phyloP scores from a whole-genome alignment of 2,113 vertebrate species.

The crab-eating macaque (Macaca fascicularis) region T2T-MFA8v1.1 NC_088376.1:159337501-159338000 shows the following conservation, averaged over 20 bases:
- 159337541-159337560: background rate
- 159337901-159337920: background rate
- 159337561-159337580: background rate
- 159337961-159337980: background rate
- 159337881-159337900: background rate
- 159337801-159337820: background rate
- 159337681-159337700: background rate
- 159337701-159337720: background rate
- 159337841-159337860: background rate
- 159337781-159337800: background rate
- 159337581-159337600: background rate
- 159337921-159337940: background rate
- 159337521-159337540: background rate
- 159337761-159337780: background rate
- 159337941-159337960: background rate
- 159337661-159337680: background rate
- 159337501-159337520: background rate
- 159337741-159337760: background rate
- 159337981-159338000: background rate
- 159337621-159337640: background rate
- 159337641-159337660: background rate
- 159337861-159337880: background rate
- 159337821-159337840: background rate
- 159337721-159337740: background rate
- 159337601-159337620: background rate